These are phyloP conservation scores for Melieria omissa DNA, from an alignment of 2,888 invertebrate species.

Conservation along the genomic window DNA sequence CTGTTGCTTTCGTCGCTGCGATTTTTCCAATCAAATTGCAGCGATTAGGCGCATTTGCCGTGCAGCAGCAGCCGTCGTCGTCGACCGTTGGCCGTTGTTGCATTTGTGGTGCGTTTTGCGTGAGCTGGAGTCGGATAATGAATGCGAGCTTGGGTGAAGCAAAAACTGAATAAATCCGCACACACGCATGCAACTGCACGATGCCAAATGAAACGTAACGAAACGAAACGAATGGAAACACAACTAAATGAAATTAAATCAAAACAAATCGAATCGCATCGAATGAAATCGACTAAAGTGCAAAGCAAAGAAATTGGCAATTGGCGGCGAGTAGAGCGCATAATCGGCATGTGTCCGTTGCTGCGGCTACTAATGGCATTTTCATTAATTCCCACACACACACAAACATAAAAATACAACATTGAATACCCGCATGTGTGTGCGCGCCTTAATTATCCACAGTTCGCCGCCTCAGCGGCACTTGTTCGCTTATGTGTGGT, in stretches of 20 bases:
- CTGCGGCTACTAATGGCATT: constrained; percentile 6
- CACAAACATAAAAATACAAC: not conserved
- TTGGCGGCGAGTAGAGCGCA: constrained; percentile 13
- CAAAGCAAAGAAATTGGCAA: not conserved
- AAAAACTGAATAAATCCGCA: constrained; percentile 48
- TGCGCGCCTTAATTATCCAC: constrained; percentile 30
- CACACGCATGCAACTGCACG: constrained; percentile 52
- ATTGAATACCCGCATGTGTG: not conserved
- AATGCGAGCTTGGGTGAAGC: not conserved
- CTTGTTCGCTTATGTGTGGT: not conserved
- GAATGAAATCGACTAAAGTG: constrained; percentile 4
- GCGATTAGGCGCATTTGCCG: constrained; percentile 31
- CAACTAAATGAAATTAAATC: not conserved
- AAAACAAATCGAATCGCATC: not conserved
- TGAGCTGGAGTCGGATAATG: not conserved
- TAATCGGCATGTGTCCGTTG: not conserved
- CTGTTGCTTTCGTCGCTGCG: not conserved
- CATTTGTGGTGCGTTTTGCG: constrained; percentile 11
- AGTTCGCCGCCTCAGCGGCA: not conserved
- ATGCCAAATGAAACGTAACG: constrained; percentile 37
- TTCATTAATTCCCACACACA: not conserved
- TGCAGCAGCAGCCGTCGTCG: not conserved
- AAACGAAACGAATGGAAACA: not conserved
- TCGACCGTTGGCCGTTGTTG: not conserved
- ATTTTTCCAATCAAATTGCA: constrained; percentile 28